These are phyloP conservation scores for Ptychodera flava DNA, from an alignment of 35 echinoderm and acorn worm species.

Conservation along the genomic window DNA sequence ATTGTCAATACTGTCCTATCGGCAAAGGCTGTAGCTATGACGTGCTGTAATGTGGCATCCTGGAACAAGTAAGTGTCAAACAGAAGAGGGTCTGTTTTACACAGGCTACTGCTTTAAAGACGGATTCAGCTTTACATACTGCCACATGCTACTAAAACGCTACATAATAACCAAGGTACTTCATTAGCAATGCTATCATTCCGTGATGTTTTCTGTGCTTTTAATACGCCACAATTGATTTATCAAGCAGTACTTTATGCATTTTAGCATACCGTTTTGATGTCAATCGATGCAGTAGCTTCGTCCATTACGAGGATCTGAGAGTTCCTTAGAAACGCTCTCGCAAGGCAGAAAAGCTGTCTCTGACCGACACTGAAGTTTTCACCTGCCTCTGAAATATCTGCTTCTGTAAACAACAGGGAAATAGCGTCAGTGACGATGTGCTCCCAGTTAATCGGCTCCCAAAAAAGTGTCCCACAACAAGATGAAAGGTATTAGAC, in stretches of 20 bases:
- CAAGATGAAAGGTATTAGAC: no score
- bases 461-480: no score
- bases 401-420: no score
- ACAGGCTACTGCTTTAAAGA: not conserved
- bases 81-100: not conserved
- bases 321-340: conserved; percentile 8
- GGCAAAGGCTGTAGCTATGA: conserved; percentile 73
- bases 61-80: not conserved
- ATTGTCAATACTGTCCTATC: no score
- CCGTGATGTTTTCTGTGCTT: not conserved
- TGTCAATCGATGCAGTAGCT: conserved; percentile 11
- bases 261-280: not conserved
- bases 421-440: no score
- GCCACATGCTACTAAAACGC: not conserved
- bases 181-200: not conserved
- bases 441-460: no score
- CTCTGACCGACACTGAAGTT: no score
- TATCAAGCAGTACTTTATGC: not conserved
- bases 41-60: conserved; percentile 74
- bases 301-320: conserved; percentile 10
- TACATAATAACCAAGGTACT: not conserved
- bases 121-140: not conserved
- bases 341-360: no score
- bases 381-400: no score
- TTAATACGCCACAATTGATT: not conserved